phyloP scores from a whole-genome alignment of 1,140 invertebrate genomes.

The Solenopsis fugax region DNA sequence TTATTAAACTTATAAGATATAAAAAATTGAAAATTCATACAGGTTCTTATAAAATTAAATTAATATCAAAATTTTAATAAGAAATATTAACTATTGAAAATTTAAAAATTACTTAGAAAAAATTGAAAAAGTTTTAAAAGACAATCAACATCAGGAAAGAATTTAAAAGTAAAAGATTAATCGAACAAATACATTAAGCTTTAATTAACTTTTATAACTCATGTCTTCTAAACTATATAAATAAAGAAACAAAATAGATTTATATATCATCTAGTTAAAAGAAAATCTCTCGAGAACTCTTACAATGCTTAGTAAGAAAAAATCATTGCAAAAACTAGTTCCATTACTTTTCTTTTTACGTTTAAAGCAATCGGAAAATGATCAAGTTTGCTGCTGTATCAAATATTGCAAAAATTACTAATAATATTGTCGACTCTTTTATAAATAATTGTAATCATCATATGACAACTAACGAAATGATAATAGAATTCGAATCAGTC shows the following conservation, averaged over 20 bases:
- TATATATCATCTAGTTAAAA: not conserved
- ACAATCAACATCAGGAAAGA: not conserved
- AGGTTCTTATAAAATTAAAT: not conserved
- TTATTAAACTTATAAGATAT: not conserved
- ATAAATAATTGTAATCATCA: not conserved
- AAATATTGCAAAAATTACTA: not conserved
- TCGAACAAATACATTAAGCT: not conserved
- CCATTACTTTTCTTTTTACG: not conserved
- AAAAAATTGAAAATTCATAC: not conserved
- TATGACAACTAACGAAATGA: conserved; percentile 5
- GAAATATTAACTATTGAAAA: not conserved
- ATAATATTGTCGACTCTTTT: conserved; percentile 1
- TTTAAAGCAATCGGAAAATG: not conserved
- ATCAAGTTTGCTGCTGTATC: not conserved
- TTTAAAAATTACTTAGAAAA: not conserved
- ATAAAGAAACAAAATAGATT: too few relatives aligned
- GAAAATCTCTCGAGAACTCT: not conserved
- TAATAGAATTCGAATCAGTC: conserved; percentile 17
- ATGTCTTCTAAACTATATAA: not conserved
- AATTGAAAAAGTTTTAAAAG: not conserved
- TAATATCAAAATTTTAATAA: not conserved
- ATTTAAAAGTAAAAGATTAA: conserved; percentile 13
- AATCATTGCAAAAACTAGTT: not conserved
- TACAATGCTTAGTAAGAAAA: not conserved
- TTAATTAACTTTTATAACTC: conserved; percentile 16